phyloP scores from a whole-genome alignment of 2,113 vertebrate species.

The Cairina moschata region DNA sequence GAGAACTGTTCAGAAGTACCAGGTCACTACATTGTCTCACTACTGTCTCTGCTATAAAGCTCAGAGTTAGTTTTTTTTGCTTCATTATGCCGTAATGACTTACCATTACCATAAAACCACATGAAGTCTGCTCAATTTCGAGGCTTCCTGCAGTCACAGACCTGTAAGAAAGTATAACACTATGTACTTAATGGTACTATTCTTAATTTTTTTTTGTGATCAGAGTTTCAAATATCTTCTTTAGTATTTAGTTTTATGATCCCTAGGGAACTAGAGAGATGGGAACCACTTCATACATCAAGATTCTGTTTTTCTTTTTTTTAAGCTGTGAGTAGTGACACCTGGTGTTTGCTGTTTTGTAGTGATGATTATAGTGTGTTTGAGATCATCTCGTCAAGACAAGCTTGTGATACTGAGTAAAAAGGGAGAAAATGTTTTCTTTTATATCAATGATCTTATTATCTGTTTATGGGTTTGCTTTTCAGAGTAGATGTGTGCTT shows the following conservation, averaged over 20 bases:
- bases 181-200: neutral
- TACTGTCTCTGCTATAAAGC: neutral
- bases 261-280: neutral
- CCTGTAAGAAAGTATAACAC: neutral
- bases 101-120: neutral
- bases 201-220: neutral
- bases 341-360: slow-evolving; percentile 32
- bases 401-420: neutral
- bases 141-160: neutral
- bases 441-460: neutral
- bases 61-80: neutral
- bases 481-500: neutral
- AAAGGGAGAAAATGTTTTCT: neutral
- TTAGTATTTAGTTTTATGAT: neutral
- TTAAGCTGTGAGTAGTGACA: slow-evolving; percentile 15
- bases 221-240: neutral
- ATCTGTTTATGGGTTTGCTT: neutral
- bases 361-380: neutral
- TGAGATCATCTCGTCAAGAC: neutral
- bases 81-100: neutral
- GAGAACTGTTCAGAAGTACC: neutral
- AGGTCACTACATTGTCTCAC: neutral
- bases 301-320: neutral
- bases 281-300: neutral
- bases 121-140: neutral